Evolutionary conservation across 2,113 vertebrate species (phyloP), one percentile per base, ranked within the genome.

Genomic region (Hiodon tergisus): DNA sequence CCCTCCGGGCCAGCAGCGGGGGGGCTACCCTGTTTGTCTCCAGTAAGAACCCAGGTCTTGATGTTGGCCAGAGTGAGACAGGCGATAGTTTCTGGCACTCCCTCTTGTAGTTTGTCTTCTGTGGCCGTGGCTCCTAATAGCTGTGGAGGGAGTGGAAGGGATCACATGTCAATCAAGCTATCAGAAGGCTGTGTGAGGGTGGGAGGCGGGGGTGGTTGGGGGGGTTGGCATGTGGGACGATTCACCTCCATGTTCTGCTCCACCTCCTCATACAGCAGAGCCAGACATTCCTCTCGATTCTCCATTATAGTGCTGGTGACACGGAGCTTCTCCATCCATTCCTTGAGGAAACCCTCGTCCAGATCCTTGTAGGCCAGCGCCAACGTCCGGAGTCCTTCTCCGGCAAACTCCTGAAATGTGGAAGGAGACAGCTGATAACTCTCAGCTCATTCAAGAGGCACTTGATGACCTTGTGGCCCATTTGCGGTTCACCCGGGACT

Each of bases 11-110:
- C 69, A 13, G 31, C 14, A 13, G 1, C 9, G 9, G 58, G 7
- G 13, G 77, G 57, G 48, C 54, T 90, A 98, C 97, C 97, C 95
- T 97, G 96, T 67, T 98, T 99, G 87, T 99, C 97, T 8, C 97
- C 97, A 0, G 96, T 99, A 58, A 99, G 89, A 80, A 98, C 92
- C 97, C 97, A 98, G 72, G 96, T 88, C 85, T 95, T 98, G 85
- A 98, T 95, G 81, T 91, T 89, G 0, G 97, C 96, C 85, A 92
- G 94, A 77, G 86, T 83, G 72, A 99, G 90, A 77, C 86, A 92
- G 83, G 91, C 88, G 9, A 98, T 94, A 4, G 95, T 97, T 79
- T 98, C 94, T 68, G 95, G 92, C 0, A 98, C 97, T 14, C 93
- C 93, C 0, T 96, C 94, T 60, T 99, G 97, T 0, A 98, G 83